Evolutionary conservation across 2,113 vertebrate genomes (phyloP), one percentile per base, ranked within the genome.

Genomic region (Phoenicopterus ruber): DNA sequence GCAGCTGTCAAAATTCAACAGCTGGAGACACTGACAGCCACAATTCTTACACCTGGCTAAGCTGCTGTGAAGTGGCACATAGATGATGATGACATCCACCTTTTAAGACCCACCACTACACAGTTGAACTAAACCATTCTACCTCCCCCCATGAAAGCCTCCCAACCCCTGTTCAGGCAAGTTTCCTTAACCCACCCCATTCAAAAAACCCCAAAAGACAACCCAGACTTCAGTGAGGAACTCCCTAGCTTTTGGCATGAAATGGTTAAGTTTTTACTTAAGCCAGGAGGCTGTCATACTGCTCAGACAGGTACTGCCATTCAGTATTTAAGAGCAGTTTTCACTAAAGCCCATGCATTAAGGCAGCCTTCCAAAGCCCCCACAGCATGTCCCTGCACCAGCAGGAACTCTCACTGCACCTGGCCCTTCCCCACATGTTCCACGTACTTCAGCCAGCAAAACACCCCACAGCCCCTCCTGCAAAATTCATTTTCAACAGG

Each of bases 31-130:
- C 0, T 0, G 1, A 4, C 19, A 86, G 34, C 15, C 14, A 7
- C 2, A 2, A n/a, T 1, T 19, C 38, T 8, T 3, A 3, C 0
- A 42, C 1, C 28, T n/a, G n/a, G n/a, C 10, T 0, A 0, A 8
- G 1, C 0, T 10, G n/a, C 63, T 26, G 1, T 14, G 8, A 10
- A 17, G 19, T 6, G 13, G 38, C 3, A 80, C 7, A 2, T 0
- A 17, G 28, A 7, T 1, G 7, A 0, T 1, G 2, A 5, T 1
- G 0, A 9, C 7, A 71, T 0, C 8, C 11, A 9, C 26, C 3
- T 7, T 7, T 6, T 0, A 20, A 19, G 0, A 15, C 2, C 8
- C 47, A 12, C 16, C 8, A 6, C 32, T 1, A 9, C 4, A 7
- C 16, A 24, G 7, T 0, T 18, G 1, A 65, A 9, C 13, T 0